These are phyloP conservation scores for Sebastiscus albofasciatus DNA, from an alignment of 2,797 vertebrate species.

Conservation along the genomic window DNA sequence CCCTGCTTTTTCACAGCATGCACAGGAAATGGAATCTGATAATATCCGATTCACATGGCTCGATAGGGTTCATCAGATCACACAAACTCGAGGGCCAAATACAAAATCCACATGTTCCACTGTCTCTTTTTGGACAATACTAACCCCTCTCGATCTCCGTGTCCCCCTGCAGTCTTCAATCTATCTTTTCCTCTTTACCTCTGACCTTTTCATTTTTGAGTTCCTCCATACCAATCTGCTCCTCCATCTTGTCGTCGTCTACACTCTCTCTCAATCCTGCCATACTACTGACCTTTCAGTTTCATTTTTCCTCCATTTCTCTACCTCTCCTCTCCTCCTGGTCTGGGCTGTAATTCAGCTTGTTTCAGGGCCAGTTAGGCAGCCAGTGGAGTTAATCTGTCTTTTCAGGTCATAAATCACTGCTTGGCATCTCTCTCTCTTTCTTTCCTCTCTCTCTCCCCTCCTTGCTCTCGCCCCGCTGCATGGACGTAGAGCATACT, in stretches of 20 bases:
- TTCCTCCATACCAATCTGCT: slow-evolving; percentile 67
- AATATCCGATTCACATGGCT: slow-evolving; percentile 4
- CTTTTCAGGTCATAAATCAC: slow-evolving; percentile 86
- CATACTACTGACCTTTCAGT: slow-evolving; percentile 76
- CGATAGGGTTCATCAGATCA: slow-evolving; percentile 56
- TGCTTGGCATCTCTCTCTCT: slow-evolving; percentile 70
- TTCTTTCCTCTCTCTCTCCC: slow-evolving; percentile 12
- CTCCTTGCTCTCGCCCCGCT: slow-evolving; percentile 36
- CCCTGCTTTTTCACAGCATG: slow-evolving; percentile 29
- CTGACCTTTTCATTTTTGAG: slow-evolving; percentile 78
- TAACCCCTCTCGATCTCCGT: slow-evolving; percentile 35
- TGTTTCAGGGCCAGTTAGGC: slow-evolving; percentile 88
- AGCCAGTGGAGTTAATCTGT: slow-evolving; percentile 87
- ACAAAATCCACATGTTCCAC: slow-evolving; percentile 19
- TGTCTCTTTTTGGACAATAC: slow-evolving; percentile 30
- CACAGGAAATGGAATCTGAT: slow-evolving; percentile 47
- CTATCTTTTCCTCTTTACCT: slow-evolving; percentile 73
- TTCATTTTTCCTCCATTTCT: slow-evolving; percentile 71
- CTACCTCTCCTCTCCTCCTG: slow-evolving; percentile 68
- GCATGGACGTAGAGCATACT: slow-evolving; percentile 41
- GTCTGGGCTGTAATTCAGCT: slow-evolving; percentile 82
- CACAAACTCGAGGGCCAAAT: slow-evolving; percentile 40
- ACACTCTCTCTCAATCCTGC: slow-evolving; percentile 66
- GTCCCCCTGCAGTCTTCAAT: slow-evolving; percentile 63
- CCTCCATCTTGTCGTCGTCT: slow-evolving; percentile 71